phyloP scores from a whole-genome alignment of 2,113 vertebrate genomes.

The Oophaga pumilio region DNA sequence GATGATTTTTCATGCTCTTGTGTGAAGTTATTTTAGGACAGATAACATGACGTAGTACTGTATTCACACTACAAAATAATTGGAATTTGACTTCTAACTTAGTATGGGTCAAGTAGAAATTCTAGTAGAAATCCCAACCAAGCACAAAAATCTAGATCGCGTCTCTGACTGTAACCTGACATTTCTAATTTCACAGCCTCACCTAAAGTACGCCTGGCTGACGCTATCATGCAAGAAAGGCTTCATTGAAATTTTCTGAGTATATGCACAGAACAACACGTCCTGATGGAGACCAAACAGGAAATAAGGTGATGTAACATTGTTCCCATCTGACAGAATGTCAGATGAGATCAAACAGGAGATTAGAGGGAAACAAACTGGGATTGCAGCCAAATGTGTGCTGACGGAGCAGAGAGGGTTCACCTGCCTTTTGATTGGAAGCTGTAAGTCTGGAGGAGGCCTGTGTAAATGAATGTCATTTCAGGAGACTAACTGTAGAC shows the following conservation, averaged over 20 bases:
- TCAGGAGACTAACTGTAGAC: slow-evolving; percentile 38
- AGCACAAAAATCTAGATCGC: not conserved
- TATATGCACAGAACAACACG: slow-evolving; percentile 41
- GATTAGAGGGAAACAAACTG: slow-evolving; percentile 53
- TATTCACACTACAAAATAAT: too few relatives aligned
- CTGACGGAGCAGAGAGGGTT: slow-evolving; percentile 31
- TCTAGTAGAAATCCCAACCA: not conserved
- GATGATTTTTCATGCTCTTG: too few relatives aligned
- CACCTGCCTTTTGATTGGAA: slow-evolving; percentile 29
- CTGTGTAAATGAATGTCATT: slow-evolving; percentile 52
- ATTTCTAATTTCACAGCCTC: not conserved
- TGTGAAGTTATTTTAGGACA: too few relatives aligned
- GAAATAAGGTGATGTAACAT: slow-evolving; percentile 40
- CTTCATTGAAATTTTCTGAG: slow-evolving; percentile 39
- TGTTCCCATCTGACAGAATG: slow-evolving; percentile 49
- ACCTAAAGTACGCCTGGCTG: not conserved
- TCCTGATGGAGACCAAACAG: slow-evolving; percentile 30
- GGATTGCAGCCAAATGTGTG: slow-evolving; percentile 45
- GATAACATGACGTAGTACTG: too few relatives aligned
- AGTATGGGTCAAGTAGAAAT: too few relatives aligned
- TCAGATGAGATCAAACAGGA: slow-evolving; percentile 52
- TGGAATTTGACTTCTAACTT: too few relatives aligned
- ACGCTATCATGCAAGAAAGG: slow-evolving; percentile 8
- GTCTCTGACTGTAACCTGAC: too few relatives aligned
- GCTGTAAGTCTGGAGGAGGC: slow-evolving; percentile 5